phyloP scores from a whole-genome alignment of 1,140 invertebrate species.

The Papilio polytes region DNA sequence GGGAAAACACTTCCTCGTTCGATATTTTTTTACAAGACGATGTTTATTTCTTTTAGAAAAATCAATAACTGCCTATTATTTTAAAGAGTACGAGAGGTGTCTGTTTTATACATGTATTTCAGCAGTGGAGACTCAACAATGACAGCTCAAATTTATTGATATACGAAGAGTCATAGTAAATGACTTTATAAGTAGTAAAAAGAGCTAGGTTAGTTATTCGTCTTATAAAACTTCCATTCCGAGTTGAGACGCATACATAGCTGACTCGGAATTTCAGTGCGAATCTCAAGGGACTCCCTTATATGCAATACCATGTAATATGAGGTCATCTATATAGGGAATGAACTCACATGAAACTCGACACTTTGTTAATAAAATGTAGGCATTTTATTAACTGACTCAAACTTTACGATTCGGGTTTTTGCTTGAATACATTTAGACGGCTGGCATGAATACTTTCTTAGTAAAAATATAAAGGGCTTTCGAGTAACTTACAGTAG shows the following conservation, averaged over 20 bases:
- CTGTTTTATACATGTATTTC: not conserved
- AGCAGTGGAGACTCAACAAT: not conserved
- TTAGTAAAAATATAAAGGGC: no score
- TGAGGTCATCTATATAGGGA: constrained; percentile 7
- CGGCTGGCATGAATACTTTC: no score
- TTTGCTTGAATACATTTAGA: not conserved
- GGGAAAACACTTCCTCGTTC: not conserved
- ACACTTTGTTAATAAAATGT: not conserved
- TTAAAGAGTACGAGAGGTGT: no score
- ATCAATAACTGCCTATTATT: no score
- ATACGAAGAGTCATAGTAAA: not conserved
- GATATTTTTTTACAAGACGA: not conserved
- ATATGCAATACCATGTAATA: not conserved
- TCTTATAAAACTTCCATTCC: not conserved
- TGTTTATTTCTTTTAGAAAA: not conserved
- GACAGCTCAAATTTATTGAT: not conserved
- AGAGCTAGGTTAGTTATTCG: not conserved
- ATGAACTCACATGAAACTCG: not conserved
- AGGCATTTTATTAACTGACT: not conserved
- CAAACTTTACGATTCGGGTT: not conserved
- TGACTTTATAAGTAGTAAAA: not conserved
- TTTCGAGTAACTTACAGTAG: no score
- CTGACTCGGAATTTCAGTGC: not conserved
- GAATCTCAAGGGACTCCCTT: constrained; percentile 5
- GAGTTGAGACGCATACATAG: not conserved